Conservation (phyloP, 2,888 invertebrate genomes). For the Drosophila histrio region DNA sequence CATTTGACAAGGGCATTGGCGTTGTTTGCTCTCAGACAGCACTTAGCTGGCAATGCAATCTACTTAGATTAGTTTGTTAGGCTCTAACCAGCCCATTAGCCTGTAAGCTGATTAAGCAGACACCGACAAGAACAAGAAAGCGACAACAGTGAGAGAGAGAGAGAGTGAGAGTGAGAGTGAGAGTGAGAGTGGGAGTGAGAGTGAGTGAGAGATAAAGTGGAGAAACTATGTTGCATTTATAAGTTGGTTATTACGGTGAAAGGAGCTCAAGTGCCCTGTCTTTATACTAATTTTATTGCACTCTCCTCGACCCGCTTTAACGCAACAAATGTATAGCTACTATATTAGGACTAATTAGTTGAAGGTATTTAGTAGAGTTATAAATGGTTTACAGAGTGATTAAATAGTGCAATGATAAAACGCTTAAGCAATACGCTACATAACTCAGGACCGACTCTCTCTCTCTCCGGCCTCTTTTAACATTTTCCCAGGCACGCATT, state of each 20-base stretch:
- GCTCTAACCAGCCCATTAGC: constrained; percentile 23
- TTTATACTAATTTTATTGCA: neutral
- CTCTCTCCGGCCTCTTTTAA: neutral
- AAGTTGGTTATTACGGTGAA: constrained; percentile 6
- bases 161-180: neutral
- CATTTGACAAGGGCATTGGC: constrained; percentile 5
- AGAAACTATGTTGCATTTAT: neutral
- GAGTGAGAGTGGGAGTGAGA: neutral
- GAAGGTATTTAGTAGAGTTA: neutral
- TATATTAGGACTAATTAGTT: neutral
- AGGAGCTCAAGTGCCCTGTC: neutral
- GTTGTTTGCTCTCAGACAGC: neutral
- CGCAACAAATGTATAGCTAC: neutral
- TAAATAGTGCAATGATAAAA: neutral
- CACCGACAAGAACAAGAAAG: neutral
- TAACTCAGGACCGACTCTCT: no score
- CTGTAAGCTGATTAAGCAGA: constrained; percentile 36
- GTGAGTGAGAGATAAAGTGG: neutral
- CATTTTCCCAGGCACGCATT: constrained; percentile 3
- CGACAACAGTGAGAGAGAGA: neutral
- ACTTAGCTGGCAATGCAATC: constrained; percentile 11
- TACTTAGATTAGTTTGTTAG: constrained; percentile 35
- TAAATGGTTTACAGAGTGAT: neutral
- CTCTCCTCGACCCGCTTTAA: neutral
- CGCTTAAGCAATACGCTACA: no score